These are phyloP conservation scores for Popillia japonica DNA, from an alignment of 1,140 invertebrate species.

Conservation along the genomic window DNA sequence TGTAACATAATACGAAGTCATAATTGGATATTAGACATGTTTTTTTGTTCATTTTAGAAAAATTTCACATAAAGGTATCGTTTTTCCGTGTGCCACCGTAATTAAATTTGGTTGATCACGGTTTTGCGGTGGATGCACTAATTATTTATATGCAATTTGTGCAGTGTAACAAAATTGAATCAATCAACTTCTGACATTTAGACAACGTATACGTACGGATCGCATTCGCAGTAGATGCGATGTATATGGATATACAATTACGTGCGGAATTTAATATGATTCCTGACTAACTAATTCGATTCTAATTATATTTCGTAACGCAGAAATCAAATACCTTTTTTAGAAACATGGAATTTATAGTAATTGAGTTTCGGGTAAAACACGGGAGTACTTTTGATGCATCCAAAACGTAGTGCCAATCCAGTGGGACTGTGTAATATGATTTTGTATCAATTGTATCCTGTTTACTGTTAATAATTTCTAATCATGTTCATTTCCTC, in stretches of 20 bases:
- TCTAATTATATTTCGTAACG: slow-evolving; percentile 14
- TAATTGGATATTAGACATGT: neutral
- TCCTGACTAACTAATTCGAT: slow-evolving; percentile 17
- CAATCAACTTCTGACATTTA: slow-evolving; percentile 11
- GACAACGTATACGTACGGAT: neutral
- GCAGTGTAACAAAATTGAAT: slow-evolving; percentile 11
- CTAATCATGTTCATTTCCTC: no score
- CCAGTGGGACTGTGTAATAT: no score
- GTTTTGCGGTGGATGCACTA: slow-evolving; percentile 17
- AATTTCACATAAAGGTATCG: neutral
- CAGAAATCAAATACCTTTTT: neutral
- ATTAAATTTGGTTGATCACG: slow-evolving; percentile 11
- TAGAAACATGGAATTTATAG: neutral
- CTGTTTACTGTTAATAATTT: no score
- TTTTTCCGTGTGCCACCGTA: neutral
- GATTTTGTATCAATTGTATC: no score
- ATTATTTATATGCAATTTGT: slow-evolving; percentile 16
- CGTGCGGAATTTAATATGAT: slow-evolving; percentile 9
- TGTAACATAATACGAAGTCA: neutral
- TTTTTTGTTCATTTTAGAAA: neutral
- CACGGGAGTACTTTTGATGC: neutral
- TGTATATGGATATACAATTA: neutral
- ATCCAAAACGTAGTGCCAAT: no score
- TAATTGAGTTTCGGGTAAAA: neutral
- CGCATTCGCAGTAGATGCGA: no score